A percentile compares a stretch with the other conserved stretches of the same genome.
Conservation (phyloP, 2,797 vertebrate species). For the Spinus olivaceus region DNA sequence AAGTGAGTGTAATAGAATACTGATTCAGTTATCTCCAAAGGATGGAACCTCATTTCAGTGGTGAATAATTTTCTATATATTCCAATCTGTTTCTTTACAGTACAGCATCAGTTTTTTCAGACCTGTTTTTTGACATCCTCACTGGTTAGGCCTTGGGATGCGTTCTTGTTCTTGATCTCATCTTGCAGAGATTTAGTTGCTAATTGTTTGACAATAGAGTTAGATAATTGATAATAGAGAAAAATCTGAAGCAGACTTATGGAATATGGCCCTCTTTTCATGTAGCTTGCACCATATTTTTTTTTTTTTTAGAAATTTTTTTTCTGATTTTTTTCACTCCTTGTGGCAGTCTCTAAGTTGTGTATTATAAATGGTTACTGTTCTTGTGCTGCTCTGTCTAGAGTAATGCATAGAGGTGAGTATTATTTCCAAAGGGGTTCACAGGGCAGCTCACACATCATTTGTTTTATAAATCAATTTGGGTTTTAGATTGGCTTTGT, state of each 20-base stretch:
- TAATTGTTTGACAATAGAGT: background rate
- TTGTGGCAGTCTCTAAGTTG: background rate
- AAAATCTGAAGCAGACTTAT: background rate
- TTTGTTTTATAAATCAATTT: background rate
- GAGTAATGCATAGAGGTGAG: background rate
- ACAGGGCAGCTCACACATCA: rapidly evolving
- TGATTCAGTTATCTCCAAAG: background rate
- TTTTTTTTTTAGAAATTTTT: background rate
- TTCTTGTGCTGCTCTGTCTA: background rate
- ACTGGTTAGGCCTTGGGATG: background rate
- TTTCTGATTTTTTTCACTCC: background rate
- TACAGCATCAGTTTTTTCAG: background rate
- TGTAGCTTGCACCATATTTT: background rate
- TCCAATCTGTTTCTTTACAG: background rate
- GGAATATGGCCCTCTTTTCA: background rate
- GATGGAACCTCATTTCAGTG: background rate
- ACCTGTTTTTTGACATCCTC: background rate
- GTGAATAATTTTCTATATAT: background rate
- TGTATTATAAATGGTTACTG: background rate
- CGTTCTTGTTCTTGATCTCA: background rate
- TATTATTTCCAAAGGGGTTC: background rate
- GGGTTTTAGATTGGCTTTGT: background rate
- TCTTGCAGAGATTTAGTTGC: background rate
- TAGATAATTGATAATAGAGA: background rate
- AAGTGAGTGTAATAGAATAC: background rate